Evolutionary conservation across 2,113 vertebrate genomes (phyloP), one percentile per base, ranked within the genome.

Genomic region (Ascaphus truei): DNA sequence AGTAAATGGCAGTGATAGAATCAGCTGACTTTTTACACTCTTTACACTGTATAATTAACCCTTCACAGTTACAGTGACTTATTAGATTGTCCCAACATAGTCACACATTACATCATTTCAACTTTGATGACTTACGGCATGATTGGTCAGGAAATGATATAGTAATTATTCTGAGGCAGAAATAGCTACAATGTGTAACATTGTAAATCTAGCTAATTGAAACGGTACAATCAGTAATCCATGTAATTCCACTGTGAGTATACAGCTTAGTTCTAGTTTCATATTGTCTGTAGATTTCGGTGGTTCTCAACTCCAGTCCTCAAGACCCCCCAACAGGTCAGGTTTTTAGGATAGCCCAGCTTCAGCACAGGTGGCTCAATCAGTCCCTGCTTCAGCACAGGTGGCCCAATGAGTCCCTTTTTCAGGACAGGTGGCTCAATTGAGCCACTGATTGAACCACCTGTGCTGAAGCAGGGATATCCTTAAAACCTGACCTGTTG

Each of bases 181-280:
- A 31, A 52, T 0, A 57, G 36, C 71, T 36, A 22, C 2, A 56
- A 62, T 57, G 37, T 55, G 47, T 30, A 67, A 57, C 57, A 67
- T 45, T 68, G 51, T 73, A 73, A 65, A 73, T 67, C 57, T 60
- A 79, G 71, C 62, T 78, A 75, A 81, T 72, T 79, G 61, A 66
- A 73, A 77, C 15, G 45, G 71, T 73, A 37, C 3, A 72, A 57
- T 61, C 68, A 65, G 59, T 26, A 80, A 77, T 76, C 80, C 74
- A 69, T 57, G 77, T 80, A 79, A 22, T 61, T 79, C 73, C 63
- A 67, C 59, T 52, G 36, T 74, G 75, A 77, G 45, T 48, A 51
- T 47, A 34, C 41, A 51, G 61, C 61, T 52, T 39, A 36, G 62
- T 12, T 52, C 52, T 61, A 18, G 31, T 29, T 65, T 50, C 43